Conservation (phyloP, 2,113 vertebrate species). For the Epinephelus cyanopodus region DNA sequence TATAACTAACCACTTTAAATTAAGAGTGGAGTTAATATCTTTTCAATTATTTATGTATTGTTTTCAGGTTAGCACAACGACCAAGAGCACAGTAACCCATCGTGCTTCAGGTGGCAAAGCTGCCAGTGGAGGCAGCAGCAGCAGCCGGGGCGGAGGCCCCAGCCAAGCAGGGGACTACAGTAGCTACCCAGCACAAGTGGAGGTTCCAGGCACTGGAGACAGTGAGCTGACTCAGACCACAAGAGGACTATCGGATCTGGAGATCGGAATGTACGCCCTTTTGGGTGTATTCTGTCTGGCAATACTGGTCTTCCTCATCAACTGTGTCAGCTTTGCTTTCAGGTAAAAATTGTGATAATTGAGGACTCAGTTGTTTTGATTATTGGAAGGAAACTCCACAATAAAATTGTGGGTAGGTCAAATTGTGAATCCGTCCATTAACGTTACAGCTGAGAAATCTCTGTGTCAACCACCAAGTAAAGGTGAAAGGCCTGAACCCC, state of each 20-base stretch:
- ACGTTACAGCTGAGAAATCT: background rate
- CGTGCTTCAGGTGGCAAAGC: slow-evolving; percentile 79
- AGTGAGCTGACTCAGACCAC: slow-evolving; percentile 89
- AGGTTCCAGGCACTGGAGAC: slow-evolving; percentile 84
- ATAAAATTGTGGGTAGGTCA: background rate
- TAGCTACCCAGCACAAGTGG: slow-evolving; percentile 88
- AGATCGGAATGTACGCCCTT: slow-evolving; percentile 98
- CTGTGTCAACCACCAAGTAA: background rate
- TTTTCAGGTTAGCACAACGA: slow-evolving; percentile 85
- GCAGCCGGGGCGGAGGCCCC: slow-evolving; percentile 68
- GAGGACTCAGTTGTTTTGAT: background rate
- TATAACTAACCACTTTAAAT: background rate
- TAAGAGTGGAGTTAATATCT: background rate
- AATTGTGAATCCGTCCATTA: background rate
- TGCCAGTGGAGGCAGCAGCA: slow-evolving; percentile 75
- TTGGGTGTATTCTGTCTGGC: slow-evolving; percentile 97
- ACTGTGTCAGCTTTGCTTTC: slow-evolving; percentile 97
- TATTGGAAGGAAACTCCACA: background rate
- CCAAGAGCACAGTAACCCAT: slow-evolving; percentile 81
- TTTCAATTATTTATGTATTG: background rate
- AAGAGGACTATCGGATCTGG: slow-evolving; percentile 92
- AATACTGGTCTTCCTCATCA: slow-evolving; percentile 97
- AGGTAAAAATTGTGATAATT: slow-evolving; percentile 72
- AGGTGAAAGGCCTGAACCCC: background rate
- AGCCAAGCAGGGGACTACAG: slow-evolving; percentile 85